phyloP scores from a whole-genome alignment of 2,113 vertebrate species.

The Pavo muticus region DNA sequence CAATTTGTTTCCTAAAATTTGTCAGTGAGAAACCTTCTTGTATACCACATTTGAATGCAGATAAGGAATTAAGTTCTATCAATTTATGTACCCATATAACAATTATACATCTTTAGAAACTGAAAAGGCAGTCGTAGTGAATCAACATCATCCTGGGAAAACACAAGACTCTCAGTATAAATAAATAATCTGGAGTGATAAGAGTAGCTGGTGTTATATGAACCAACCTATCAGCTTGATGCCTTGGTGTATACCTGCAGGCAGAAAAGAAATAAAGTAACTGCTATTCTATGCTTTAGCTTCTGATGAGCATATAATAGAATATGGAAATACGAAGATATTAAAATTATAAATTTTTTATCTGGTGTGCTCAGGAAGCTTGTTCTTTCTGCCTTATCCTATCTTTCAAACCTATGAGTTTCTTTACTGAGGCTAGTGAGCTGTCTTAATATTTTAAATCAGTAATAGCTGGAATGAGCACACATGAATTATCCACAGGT shows the following conservation, averaged over 20 bases:
- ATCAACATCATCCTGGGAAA: constrained; percentile 9
- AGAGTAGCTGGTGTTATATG: not conserved
- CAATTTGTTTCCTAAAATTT: not conserved
- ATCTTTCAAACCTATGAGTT: constrained; percentile 4
- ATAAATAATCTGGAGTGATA: constrained; percentile 57
- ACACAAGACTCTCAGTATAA: constrained; percentile 26
- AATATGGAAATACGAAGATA: constrained; percentile 60
- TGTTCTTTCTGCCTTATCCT: constrained; percentile 14
- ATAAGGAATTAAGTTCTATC: not conserved
- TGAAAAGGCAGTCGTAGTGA: not conserved
- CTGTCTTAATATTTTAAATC: constrained; percentile 41
- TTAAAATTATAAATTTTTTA: constrained; percentile 67
- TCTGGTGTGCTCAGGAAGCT: not conserved
- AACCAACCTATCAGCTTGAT: constrained; percentile 44
- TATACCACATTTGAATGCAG: not conserved
- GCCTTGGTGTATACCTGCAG: constrained; percentile 7
- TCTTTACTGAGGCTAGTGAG: not conserved
- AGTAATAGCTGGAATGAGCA: not conserved
- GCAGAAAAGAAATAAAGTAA: constrained; percentile 38
- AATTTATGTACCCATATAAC: constrained; percentile 27
- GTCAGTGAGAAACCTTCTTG: not conserved
- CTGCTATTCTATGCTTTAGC: not conserved
- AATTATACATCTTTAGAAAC: constrained; percentile 22
- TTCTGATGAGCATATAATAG: constrained; percentile 27
- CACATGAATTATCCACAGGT: constrained; percentile 43